These are phyloP conservation scores for Oryctes rhinoceros DNA, from an alignment of 1,140 invertebrate genomes.

Conservation along the genomic window DNA sequence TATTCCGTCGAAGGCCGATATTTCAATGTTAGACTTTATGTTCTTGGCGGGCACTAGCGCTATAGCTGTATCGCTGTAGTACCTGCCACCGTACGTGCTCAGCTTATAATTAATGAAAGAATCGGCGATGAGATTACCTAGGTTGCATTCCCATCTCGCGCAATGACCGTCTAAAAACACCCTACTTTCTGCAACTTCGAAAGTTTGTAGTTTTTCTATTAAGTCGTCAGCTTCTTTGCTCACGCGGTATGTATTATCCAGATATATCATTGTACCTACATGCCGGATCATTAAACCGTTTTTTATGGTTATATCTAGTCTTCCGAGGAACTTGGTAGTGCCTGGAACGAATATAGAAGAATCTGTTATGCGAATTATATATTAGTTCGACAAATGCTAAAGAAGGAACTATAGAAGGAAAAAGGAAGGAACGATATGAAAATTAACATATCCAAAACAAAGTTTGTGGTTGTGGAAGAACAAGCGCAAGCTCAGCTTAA, in stretches of 20 bases:
- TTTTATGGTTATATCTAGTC: neutral
- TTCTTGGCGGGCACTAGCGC: neutral
- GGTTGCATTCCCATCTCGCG: neutral
- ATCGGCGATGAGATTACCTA: conserved; percentile 33
- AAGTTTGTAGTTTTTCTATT: neutral
- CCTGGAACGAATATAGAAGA: neutral
- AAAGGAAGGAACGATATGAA: too few relatives aligned
- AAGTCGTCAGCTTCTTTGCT: neutral
- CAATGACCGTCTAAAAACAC: neutral
- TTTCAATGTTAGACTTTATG: neutral
- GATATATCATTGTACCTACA: neutral
- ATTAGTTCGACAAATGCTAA: neutral
- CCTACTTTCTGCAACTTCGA: neutral
- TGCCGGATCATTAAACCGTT: neutral
- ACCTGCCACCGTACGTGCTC: neutral
- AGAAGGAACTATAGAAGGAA: too few relatives aligned
- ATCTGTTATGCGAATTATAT: neutral
- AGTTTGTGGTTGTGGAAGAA: too few relatives aligned
- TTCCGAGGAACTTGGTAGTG: neutral
- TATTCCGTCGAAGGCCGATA: neutral
- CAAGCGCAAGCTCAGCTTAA: too few relatives aligned
- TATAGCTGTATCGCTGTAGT: neutral
- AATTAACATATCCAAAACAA: too few relatives aligned
- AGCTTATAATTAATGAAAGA: conserved; percentile 16
- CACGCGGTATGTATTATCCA: neutral